Evolutionary conservation across 2,113 vertebrate genomes (phyloP).

Genomic region (Rhinolophus ferrumequinum): DNA sequence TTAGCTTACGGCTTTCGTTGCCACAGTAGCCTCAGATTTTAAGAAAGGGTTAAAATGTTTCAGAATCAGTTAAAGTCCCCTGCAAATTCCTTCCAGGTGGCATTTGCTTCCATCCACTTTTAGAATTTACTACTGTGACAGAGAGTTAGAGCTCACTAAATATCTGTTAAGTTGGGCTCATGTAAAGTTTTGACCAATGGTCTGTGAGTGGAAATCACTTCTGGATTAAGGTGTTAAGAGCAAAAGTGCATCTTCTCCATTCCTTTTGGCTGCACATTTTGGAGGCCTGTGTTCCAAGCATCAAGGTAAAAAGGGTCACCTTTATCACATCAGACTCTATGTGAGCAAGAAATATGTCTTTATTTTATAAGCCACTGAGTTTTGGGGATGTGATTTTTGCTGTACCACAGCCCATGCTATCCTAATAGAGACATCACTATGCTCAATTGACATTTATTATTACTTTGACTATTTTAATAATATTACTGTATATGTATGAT

Average conservation of each 20-base stretch:
- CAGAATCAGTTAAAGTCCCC: neutral
- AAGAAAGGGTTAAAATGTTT: neutral
- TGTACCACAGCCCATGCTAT: neutral
- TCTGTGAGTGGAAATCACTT: neutral
- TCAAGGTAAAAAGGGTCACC: neutral
- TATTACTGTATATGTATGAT: neutral
- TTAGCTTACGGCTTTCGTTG: neutral
- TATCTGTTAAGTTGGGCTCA: neutral
- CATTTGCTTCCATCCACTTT: neutral
- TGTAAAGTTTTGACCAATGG: neutral
- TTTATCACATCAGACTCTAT: neutral
- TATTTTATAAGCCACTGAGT: neutral
- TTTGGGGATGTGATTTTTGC: neutral
- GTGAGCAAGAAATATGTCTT: neutral
- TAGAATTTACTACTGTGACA: neutral
- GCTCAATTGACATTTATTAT: neutral
- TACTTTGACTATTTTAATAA: neutral
- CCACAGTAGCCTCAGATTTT: neutral
- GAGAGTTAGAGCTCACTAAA: neutral
- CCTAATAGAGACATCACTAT: neutral
- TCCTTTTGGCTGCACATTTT: neutral
- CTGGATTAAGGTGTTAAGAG: neutral
- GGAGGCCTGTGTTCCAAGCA: neutral
- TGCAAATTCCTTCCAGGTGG: neutral
- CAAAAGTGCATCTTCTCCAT: neutral